Evolutionary conservation across 53 echinoderm and acorn worm species (phyloP), one percentile per base, ranked within the genome.

Genomic region (Actinopyga echinites): DNA sequence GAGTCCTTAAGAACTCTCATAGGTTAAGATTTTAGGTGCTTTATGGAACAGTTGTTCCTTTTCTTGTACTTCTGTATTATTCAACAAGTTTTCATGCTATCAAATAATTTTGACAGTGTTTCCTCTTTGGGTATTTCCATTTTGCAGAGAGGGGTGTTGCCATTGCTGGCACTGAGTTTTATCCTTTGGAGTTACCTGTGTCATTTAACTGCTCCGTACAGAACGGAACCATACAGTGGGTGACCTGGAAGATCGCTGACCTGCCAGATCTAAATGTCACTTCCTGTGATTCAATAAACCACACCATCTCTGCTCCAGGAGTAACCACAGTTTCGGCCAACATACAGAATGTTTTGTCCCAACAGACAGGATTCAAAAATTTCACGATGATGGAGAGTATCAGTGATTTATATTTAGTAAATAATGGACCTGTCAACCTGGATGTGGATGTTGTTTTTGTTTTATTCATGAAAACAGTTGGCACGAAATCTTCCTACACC

Each of bases 111-210:
- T 21, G 21, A 19, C 21, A 19, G 1, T 19, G 56, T 55, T 55
- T n/a, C n/a, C n/a, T n/a, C n/a, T n/a, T n/a, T n/a, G n/a, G 22
- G 57, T 8, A 30, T 29, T 29, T 35, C 29, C 13, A 15, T 49
- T 49, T 49, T 69, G 56, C 56, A 49, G 49, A 49, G 3, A 49
- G 13, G 49, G 49, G 15, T 17, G 17, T 17, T 2, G 13, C 13
- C 17, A 15, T 49, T 49, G 13, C 15, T 15, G 49, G 22, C 32
- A 12, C 56, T n/a, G 1, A 23, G 19, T 56, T 63, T 24, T 57
- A 88, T 31, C 93, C 90, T 44, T 4, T 84, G 49, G 95, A 95
- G 84, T 93, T 90, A 29, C 67, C 89, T 26, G 85, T 87, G 22
- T 58, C 24, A 10, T 83, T 93, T 23, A 56, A 59, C 42, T 91